phyloP scores from a whole-genome alignment of 2,888 invertebrate species.

The Tetheella fluctuosa region DNA sequence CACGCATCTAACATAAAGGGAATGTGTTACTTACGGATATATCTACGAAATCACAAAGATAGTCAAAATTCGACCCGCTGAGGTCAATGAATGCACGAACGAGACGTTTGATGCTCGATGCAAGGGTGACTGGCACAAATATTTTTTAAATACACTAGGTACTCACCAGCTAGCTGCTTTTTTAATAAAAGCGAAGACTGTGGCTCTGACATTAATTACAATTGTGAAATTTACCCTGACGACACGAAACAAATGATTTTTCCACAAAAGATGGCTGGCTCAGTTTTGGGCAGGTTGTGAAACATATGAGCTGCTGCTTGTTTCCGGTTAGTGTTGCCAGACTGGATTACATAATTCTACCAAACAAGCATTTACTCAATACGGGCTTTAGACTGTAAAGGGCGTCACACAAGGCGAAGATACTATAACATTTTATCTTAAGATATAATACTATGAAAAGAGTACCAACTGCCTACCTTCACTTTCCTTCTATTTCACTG shows the following conservation, averaged over 20 bases:
- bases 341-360: no score
- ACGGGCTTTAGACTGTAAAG: no score
- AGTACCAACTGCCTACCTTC: no score
- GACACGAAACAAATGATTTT: slow-evolving; percentile 89
- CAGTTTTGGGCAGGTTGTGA: slow-evolving; percentile 82
- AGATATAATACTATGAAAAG: no score
- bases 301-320: slow-evolving; percentile 81
- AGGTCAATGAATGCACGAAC: slow-evolving; percentile 80
- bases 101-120: slow-evolving; percentile 66
- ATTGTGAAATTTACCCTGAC: slow-evolving; percentile 90
- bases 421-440: no score
- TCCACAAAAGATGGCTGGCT: slow-evolving; percentile 90
- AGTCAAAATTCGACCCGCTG: slow-evolving; percentile 76
- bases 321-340: slow-evolving; percentile 73
- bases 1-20: slow-evolving; percentile 27
- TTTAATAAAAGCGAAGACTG: slow-evolving; percentile 97
- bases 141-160: slow-evolving; percentile 38
- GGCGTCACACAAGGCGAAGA: no score
- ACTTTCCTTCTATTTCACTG: no score
- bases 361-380: no score
- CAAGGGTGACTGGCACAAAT: slow-evolving; percentile 53
- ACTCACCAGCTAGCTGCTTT: slow-evolving; percentile 97
- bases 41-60: slow-evolving; percentile 49
- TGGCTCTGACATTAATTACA: slow-evolving; percentile 97
- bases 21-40: slow-evolving; percentile 28